phyloP scores from a whole-genome alignment of 2,888 invertebrate species.

The Tipula vernalis region DNA sequence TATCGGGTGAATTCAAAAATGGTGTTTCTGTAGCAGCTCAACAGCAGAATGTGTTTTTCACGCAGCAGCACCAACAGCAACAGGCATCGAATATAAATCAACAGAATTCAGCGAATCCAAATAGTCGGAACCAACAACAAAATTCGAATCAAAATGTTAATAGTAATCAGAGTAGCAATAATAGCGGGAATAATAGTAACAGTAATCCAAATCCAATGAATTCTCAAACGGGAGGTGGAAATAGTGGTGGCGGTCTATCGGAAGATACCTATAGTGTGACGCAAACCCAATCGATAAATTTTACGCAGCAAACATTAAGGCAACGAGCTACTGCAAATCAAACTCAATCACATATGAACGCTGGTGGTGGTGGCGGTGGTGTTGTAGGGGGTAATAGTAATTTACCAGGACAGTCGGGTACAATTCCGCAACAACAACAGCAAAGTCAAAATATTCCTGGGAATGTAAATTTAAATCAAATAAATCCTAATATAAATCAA shows the following conservation, averaged over 20 bases:
- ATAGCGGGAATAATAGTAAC: conserved; percentile 6
- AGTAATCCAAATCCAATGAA: neutral
- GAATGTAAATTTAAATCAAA: conserved; percentile 10
- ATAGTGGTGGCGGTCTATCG: conserved; percentile 24
- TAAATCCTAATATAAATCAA: conserved; percentile 12
- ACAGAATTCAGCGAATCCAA: neutral
- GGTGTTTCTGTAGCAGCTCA: conserved; percentile 73
- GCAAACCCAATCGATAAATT: conserved; percentile 77
- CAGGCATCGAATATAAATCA: conserved; percentile 14
- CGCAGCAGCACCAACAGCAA: conserved; percentile 33
- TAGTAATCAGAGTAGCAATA: conserved; percentile 16
- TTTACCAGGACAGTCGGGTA: conserved; percentile 35
- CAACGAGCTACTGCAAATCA: conserved; percentile 24
- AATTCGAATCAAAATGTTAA: conserved; percentile 14
- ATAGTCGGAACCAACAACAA: conserved; percentile 5
- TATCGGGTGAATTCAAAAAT: conserved; percentile 57
- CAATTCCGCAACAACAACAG: conserved; percentile 17
- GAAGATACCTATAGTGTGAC: conserved; percentile 55
- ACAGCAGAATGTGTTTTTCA: conserved; percentile 72
- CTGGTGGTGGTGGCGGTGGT: conserved; percentile 20
- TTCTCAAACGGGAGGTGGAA: neutral
- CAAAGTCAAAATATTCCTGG: conserved; percentile 20
- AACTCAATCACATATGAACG: conserved; percentile 16
- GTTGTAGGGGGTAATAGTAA: conserved; percentile 29
- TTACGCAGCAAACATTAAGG: conserved; percentile 44